Conservation (phyloP, 2,888 invertebrate genomes). For the Ischnus inquisitorius region DNA sequence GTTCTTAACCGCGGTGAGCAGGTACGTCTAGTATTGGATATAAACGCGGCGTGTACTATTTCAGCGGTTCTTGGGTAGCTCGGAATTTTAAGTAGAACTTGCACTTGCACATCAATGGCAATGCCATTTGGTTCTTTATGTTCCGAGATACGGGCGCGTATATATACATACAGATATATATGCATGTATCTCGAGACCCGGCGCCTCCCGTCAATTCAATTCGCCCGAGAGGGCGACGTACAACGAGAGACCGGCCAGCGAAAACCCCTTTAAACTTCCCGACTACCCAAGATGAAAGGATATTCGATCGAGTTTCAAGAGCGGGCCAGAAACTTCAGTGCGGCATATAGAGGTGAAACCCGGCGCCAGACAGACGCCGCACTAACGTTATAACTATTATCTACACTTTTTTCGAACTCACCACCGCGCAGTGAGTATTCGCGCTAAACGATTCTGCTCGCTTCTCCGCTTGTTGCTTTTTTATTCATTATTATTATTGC, state of each 20-base stretch:
- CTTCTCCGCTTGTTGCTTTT: not conserved
- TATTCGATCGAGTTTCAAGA: constrained; percentile 64
- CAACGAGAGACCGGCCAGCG: constrained; percentile 21
- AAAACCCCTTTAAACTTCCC: constrained; percentile 61
- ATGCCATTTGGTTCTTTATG: constrained; percentile 39
- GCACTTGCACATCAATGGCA: constrained; percentile 28
- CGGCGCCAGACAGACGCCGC: constrained; percentile 66
- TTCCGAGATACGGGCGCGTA: constrained; percentile 6
- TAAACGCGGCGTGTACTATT: constrained; percentile 22
- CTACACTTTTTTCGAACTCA: constrained; percentile 40
- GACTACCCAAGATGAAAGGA: constrained; percentile 65
- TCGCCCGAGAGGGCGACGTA: constrained; percentile 26
- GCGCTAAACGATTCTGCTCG: constrained; percentile 20
- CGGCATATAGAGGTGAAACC: constrained; percentile 48
- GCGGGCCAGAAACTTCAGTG: constrained; percentile 52
- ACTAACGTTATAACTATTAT: constrained; percentile 47
- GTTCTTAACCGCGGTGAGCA: not conserved
- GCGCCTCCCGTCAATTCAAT: constrained; percentile 53
- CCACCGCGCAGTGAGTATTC: constrained; percentile 19
- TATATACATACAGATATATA: not conserved
- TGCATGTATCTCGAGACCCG: not conserved
- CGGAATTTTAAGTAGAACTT: constrained; percentile 20
- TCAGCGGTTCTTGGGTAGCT: not conserved
- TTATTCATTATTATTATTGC: not conserved
- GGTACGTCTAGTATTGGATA: constrained; percentile 15